These are phyloP conservation scores for Pteromalus puparum DNA, from an alignment of 1,140 invertebrate genomes.

Conservation along the genomic window DNA sequence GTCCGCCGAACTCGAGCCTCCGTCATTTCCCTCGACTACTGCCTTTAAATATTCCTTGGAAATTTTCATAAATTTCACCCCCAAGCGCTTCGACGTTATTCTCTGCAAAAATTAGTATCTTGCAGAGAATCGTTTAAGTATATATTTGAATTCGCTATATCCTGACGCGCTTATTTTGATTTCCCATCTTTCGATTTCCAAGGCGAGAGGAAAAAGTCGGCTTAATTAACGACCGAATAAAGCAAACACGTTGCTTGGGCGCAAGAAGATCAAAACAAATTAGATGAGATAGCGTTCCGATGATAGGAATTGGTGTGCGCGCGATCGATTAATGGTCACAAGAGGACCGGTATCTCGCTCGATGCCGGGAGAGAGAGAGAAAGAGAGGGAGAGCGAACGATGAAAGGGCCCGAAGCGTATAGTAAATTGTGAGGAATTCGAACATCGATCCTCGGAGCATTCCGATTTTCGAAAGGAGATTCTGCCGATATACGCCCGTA, in stretches of 20 bases:
- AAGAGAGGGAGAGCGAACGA: slow-evolving; percentile 28
- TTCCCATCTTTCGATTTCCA: slow-evolving; percentile 36
- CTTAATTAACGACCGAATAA: slow-evolving; percentile 30
- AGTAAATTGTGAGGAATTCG: slow-evolving; percentile 63
- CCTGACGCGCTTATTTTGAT: not conserved
- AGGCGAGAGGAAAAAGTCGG: slow-evolving; percentile 18
- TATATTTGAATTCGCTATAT: not conserved
- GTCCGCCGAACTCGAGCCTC: slow-evolving; percentile 27
- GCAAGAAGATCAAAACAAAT: slow-evolving; percentile 23
- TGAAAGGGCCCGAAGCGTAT: slow-evolving; percentile 60
- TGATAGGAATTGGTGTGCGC: slow-evolving; percentile 43
- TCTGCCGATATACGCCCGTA: slow-evolving; percentile 31
- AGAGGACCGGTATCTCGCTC: slow-evolving; percentile 54
- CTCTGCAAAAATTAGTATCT: slow-evolving; percentile 30
- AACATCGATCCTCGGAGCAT: slow-evolving; percentile 55
- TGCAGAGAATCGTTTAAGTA: not conserved
- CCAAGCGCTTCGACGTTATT: not conserved
- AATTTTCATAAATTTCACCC: slow-evolving; percentile 50
- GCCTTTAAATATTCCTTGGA: slow-evolving; percentile 47
- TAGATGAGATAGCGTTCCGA: slow-evolving; percentile 35
- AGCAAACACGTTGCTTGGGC: not conserved
- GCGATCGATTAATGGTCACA: slow-evolving; percentile 60
- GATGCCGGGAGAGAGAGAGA: slow-evolving; percentile 28
- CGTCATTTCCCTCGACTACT: slow-evolving; percentile 36
- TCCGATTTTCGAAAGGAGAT: slow-evolving; percentile 52